phyloP scores from a whole-genome alignment of 2,888 invertebrate genomes.

The Lycia hirtaria region DNA sequence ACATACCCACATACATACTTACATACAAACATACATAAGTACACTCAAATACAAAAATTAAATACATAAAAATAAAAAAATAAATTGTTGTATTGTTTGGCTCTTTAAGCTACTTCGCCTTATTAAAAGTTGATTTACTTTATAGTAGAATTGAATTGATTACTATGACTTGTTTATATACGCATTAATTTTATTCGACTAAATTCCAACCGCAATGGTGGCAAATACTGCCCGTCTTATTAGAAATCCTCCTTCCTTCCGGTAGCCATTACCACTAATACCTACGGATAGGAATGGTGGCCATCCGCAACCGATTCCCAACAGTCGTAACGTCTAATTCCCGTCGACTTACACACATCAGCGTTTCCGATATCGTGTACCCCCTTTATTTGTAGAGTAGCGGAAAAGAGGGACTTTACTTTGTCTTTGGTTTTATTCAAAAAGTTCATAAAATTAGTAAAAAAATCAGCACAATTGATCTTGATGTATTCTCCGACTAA shows the following conservation, averaged over 20 bases:
- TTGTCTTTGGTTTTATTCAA: not conserved
- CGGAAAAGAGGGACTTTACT: slow-evolving; percentile 23
- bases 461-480: no score
- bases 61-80: no score
- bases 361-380: slow-evolving; percentile 83
- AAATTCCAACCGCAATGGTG: not conserved
- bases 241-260: slow-evolving; percentile 7
- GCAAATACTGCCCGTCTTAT: not conserved
- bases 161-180: no score
- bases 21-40: no score
- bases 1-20: no score
- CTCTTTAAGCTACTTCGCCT: no score
- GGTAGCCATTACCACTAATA: slow-evolving; percentile 24
- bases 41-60: no score
- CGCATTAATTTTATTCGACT: not conserved
- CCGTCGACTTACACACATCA: slow-evolving; percentile 85
- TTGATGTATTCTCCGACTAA: no score
- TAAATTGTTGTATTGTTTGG: no score
- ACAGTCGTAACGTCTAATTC: slow-evolving; percentile 85
- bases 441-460: not conserved
- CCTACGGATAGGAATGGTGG: slow-evolving; percentile 15
- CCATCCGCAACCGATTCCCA: slow-evolving; percentile 72
- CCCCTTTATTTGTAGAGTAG: slow-evolving; percentile 70
- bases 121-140: no score
- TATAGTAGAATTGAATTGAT: no score